phyloP scores from a whole-genome alignment of 2,888 invertebrate genomes.

The Acronicta aceris region DNA sequence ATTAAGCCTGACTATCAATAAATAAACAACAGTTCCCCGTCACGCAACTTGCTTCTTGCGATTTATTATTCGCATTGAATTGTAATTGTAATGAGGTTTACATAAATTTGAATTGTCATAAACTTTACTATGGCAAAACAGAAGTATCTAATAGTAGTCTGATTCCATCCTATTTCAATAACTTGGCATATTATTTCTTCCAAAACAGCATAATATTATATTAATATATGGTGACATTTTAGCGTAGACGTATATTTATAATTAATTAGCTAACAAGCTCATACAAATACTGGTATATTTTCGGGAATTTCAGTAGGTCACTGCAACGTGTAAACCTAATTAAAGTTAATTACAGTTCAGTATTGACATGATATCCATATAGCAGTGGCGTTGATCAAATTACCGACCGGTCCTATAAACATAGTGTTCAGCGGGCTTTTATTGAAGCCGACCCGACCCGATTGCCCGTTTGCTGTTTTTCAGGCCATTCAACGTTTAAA shows the following conservation, averaged over 20 bases:
- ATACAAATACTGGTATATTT: conserved; percentile 8
- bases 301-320: conserved; percentile 9
- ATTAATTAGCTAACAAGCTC: background rate
- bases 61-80: conserved; percentile 10
- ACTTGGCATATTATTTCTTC: background rate
- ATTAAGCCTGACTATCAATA: conserved; percentile 25
- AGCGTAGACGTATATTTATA: no score
- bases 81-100: conserved; percentile 3
- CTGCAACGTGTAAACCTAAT: conserved; percentile 15
- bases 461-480: conserved; percentile 72
- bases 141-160: background rate
- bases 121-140: background rate
- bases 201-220: background rate
- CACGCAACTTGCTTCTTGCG: conserved; percentile 10
- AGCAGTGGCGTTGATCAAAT: conserved; percentile 18
- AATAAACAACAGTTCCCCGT: conserved; percentile 23
- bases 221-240: no score
- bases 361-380: conserved; percentile 34
- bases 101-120: background rate
- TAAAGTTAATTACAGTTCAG: conserved; percentile 40
- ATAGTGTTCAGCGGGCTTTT: conserved; percentile 39
- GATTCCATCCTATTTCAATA: background rate
- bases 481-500: conserved; percentile 67
- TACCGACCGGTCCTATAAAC: conserved; percentile 33
- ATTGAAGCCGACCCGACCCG: conserved; percentile 55